These are phyloP conservation scores for Apus apus DNA, from an alignment of 2,113 vertebrate species.

Conservation along the genomic window DNA sequence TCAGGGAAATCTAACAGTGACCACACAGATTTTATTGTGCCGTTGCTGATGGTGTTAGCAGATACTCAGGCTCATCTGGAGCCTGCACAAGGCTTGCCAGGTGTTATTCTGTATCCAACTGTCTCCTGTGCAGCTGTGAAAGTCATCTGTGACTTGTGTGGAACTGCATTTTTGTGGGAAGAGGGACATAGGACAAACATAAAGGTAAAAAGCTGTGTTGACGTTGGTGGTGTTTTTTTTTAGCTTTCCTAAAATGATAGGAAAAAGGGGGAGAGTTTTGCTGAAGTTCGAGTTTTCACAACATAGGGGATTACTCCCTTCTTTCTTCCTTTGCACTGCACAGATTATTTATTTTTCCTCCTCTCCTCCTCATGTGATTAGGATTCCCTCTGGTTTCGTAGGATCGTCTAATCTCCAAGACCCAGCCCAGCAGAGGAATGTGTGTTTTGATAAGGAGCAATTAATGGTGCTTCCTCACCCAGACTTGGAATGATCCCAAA, in stretches of 20 bases:
- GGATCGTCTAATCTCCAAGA: not conserved
- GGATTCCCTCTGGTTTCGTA: not conserved
- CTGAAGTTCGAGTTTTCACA: not conserved
- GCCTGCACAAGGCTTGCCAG: not conserved
- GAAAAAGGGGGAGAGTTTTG: not conserved
- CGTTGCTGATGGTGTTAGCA: not conserved
- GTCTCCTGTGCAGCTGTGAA: not conserved
- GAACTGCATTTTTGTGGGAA: not conserved
- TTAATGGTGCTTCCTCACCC: not conserved
- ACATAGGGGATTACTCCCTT: fast-evolving
- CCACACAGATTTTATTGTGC: not conserved
- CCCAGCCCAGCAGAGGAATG: not conserved
- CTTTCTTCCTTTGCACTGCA: not conserved
- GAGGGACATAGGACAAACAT: fast-evolving
- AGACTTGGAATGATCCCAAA: fast-evolving
- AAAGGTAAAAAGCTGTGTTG: not conserved
- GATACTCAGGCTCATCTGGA: not conserved
- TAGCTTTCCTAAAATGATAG: not conserved
- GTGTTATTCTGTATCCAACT: not conserved
- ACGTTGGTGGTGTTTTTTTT: not conserved
- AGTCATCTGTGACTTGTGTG: not conserved
- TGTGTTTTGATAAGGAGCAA: not conserved
- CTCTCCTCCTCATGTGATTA: not conserved
- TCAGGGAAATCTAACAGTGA: not conserved
- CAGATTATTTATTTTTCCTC: not conserved